Percentiles rank a stretch among this genome's conserved stretches.
Conservation (phyloP, 2,888 invertebrate genomes). For the Stenolophus ochropezus region DNA sequence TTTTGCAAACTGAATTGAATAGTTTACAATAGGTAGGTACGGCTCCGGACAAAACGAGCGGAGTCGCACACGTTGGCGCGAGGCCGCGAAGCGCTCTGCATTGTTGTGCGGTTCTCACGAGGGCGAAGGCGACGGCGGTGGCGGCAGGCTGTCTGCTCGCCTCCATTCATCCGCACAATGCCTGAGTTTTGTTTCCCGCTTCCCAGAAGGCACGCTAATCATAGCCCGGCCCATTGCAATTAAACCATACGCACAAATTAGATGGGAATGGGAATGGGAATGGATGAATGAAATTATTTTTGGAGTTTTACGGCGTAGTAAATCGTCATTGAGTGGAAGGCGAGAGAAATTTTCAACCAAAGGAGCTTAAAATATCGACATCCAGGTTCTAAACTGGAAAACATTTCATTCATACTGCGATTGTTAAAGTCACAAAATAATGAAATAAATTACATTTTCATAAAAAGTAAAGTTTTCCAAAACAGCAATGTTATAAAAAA, state of each 20-base stretch:
- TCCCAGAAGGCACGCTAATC: slow-evolving; percentile 7
- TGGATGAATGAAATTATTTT: neutral
- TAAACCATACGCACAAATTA: neutral
- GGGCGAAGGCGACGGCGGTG: neutral
- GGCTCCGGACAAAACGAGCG: no score
- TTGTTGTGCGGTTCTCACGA: slow-evolving; percentile 31
- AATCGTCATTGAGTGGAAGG: neutral
- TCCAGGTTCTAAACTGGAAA: no score
- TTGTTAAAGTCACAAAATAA: no score
- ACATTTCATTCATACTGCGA: no score
- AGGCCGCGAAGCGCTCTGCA: slow-evolving; percentile 3
- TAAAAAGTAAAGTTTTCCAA: no score
- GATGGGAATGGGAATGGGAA: neutral
- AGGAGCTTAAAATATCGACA: neutral
- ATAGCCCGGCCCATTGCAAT: neutral
- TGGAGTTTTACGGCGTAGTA: neutral
- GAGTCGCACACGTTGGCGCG: neutral
- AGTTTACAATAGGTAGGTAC: no score
- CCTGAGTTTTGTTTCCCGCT: neutral
- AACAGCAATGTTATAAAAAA: no score
- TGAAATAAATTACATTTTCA: no score
- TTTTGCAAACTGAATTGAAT: no score
- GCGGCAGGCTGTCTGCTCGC: slow-evolving; percentile 7
- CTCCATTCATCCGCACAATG: slow-evolving; percentile 25
- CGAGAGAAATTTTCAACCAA: neutral